Conservation (phyloP, 2,888 invertebrate species). For the Ecdyonurus torrentis region DNA sequence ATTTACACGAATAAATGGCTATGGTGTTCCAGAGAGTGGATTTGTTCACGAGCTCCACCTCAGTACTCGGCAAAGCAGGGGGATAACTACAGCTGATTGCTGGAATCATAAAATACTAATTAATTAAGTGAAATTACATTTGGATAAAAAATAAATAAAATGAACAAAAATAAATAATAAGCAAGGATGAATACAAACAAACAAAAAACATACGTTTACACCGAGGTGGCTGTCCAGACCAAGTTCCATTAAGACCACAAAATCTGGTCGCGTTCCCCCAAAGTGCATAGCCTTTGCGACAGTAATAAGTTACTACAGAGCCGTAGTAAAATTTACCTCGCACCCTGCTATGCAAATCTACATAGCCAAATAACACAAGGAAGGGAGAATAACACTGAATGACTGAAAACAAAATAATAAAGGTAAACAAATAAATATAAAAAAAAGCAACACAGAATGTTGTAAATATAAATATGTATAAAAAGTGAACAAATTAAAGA, state of each 20-base stretch:
- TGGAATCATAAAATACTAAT: slow-evolving; percentile 9
- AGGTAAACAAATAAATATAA: no score
- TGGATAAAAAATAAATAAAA: no score
- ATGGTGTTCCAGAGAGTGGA: slow-evolving; percentile 16
- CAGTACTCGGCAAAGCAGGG: slow-evolving; percentile 13
- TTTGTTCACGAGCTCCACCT: slow-evolving; percentile 16
- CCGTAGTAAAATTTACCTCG: slow-evolving; percentile 15
- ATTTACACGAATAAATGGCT: slow-evolving; percentile 15
- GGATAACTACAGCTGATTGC: slow-evolving; percentile 17
- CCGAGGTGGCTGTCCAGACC: slow-evolving; percentile 11
- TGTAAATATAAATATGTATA: no score
- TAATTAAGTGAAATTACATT: no score
- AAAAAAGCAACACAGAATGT: no score
- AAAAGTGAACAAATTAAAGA: no score
- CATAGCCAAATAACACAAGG: slow-evolving; percentile 14
- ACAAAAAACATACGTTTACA: slow-evolving; percentile 10
- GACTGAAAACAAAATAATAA: slow-evolving; percentile 15
- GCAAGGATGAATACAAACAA: no score
- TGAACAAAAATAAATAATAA: no score
- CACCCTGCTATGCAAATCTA: slow-evolving; percentile 13
- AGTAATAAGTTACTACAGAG: slow-evolving; percentile 15
- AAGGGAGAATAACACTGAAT: slow-evolving; percentile 14
- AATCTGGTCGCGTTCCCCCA: slow-evolving; percentile 12
- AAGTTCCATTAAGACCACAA: slow-evolving; percentile 9
- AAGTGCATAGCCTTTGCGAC: slow-evolving; percentile 14